Conservation (phyloP, 2,113 vertebrate species). For the Catharus fuscescens region DNA sequence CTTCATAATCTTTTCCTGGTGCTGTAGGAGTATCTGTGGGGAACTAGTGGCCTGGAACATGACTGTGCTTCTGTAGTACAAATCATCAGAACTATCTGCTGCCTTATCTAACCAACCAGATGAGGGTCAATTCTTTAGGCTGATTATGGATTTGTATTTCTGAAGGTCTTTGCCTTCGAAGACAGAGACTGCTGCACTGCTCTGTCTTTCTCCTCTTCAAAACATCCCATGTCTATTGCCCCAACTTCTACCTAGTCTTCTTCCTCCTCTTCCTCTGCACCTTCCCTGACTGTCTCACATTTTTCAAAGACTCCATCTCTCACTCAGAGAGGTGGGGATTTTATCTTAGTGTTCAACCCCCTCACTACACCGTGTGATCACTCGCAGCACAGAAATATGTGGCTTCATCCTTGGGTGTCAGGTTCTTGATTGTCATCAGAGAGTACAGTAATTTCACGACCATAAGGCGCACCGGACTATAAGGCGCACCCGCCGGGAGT, state of each 20-base stretch:
- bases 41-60: neutral
- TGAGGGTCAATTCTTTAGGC: neutral
- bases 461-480: too few species aligned
- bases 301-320: neutral
- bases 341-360: neutral
- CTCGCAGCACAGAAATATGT: neutral
- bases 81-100: neutral
- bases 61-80: neutral
- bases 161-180: neutral
- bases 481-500: too few species aligned
- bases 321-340: neutral
- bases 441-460: too few species aligned
- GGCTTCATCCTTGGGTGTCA: neutral
- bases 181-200: neutral
- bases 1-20: neutral
- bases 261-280: neutral
- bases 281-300: neutral
- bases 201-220: neutral
- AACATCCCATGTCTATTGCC: neutral
- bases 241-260: neutral
- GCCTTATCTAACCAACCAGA: neutral
- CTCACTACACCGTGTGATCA: neutral
- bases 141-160: neutral
- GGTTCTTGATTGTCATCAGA: neutral
- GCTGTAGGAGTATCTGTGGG: fast-evolving